These are phyloP conservation scores for Chascanopsetta lugubris DNA, from an alignment of 2,113 vertebrate species.

Conservation along the genomic window DNA sequence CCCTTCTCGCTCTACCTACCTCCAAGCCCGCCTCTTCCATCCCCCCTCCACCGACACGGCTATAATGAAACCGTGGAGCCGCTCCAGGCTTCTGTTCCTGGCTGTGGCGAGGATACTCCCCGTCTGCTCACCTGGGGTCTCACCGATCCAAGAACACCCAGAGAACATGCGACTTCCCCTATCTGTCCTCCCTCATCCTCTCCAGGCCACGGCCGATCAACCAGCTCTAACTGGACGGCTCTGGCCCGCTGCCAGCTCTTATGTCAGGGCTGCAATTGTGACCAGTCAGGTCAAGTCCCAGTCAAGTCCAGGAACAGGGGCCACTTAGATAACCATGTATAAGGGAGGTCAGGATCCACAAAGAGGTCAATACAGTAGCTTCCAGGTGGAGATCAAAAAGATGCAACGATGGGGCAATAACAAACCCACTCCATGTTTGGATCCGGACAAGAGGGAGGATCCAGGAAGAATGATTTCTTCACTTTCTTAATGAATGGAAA, in stretches of 20 bases:
- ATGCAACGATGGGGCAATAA: no score
- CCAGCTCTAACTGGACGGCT: constrained; percentile 14
- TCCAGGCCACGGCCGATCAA: neutral
- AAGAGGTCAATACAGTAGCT: neutral
- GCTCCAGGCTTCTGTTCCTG: constrained; percentile 33
- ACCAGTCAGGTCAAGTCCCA: neutral
- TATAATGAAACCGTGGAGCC: constrained; percentile 64
- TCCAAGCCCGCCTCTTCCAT: constrained; percentile 32
- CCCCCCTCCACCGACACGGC: constrained; percentile 39
- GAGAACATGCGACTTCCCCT: constrained; percentile 46
- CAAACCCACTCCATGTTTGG: no score
- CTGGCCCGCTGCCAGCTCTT: constrained; percentile 22
- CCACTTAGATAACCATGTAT: neutral
- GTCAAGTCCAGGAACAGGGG: constrained; percentile 3
- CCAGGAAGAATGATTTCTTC: no score
- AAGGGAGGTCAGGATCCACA: neutral
- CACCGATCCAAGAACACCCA: constrained; percentile 43
- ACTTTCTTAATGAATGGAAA: no score
- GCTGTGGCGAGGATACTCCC: constrained; percentile 38
- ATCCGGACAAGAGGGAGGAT: no score
- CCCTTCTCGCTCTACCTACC: constrained; percentile 22
- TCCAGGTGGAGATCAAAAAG: no score
- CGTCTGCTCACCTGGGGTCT: constrained; percentile 44
- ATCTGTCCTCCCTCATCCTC: constrained; percentile 43
- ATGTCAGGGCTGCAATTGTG: constrained; percentile 31